Base-by-base conservation (phyloP, 1,140 invertebrate genomes). In the Monomorium pharaonis region DNA sequence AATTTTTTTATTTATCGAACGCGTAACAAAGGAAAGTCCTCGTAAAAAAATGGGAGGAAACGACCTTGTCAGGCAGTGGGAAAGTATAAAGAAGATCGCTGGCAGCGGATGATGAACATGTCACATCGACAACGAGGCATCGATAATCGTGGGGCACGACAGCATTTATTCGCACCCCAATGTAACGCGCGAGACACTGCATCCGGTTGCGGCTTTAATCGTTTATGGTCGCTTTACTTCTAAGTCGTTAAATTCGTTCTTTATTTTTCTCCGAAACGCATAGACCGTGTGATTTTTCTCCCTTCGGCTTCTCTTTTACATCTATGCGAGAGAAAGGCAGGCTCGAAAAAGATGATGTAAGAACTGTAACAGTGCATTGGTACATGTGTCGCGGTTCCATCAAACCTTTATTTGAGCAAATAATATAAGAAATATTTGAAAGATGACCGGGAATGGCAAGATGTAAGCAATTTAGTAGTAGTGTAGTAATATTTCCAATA, bases 191-290 rank as follows among this genome's bases (percentile, higher is more conserved):
- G 62, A 88, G 49, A 72, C 51, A 75, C 42, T 75, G 24, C 62
- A 65, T 69, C 33, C 27, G 42, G 30, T 56, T 76, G 37, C 62
- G 33, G 54, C 60, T 54, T 75, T 88, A 91, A 90, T 91, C 87
- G 81, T 65, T 83, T 74, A 92, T 90, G 89, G 90, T 88, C 69
- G 85, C 70, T 86, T 93, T 92, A 92, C 86, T 93, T 92, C 92
- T 91, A 80, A 90, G 89, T 90, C 91, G 92, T 92, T 93, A 88
- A 89, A 84, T 83, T 83, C 70, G 85, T 56, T 87, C 80, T 56
- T 77, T 84, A 74, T 63, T 85, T 80, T 62, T 37, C 24, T 44
- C 6, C 33, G 16, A 84, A 76, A 85, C 56, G 70, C 83, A 84
- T 16, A n/a, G 30, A 65, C 54, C 27, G 74, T 87, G 63, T 80